Evolutionary conservation across 2,113 vertebrate genomes (phyloP), one percentile per base, ranked within the genome.

Genomic region (Cynoglossus semilaevis): DNA sequence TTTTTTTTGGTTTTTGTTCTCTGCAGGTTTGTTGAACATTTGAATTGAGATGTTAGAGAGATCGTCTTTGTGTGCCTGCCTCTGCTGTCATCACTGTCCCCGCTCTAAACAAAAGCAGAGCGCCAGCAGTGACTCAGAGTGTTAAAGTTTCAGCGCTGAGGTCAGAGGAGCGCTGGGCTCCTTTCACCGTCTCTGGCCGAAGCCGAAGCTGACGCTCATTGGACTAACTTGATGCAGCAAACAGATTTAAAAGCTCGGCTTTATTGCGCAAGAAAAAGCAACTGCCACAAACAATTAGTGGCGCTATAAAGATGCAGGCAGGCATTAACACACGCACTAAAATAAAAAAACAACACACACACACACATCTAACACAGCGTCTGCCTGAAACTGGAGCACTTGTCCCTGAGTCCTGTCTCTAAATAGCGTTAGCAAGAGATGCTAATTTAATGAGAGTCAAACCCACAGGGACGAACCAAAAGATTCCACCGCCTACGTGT

Each of bases 241-340:
- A 83, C 58, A 43, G 71, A 76, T 82, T 81, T 83, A 67, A 85
- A 81, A 80, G 73, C 63, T 79, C 72, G 51, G 72, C 60, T 75
- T 83, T 81, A 84, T 76, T 67, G 70, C 41, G 50, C 58, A 74
- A 77, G 72, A 79, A 80, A 79, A 74, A 76, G 55, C 60, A 75
- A 60, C 79, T 81, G 78, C 74, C 80, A 82, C 48, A 61, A 74
- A 71, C 83, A 73, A 79, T 89, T 85, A 79, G 45, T 8, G 15
- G 19, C 62, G 76, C 51, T 72, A 73, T 74, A 53, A 78, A 76
- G 76, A 84, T 58, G 62, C 68, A 67, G 37, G 36, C 61, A 51
- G 15, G n/a, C 51, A 15, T 11, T 55, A n/a, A 47, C 37, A 34
- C 13, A 46, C 18, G 22, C 9, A 41, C 51, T 29, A 10, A 40